Base-by-base conservation (phyloP, 2,113 vertebrate genomes). In the Gopherus evgoodei region DNA sequence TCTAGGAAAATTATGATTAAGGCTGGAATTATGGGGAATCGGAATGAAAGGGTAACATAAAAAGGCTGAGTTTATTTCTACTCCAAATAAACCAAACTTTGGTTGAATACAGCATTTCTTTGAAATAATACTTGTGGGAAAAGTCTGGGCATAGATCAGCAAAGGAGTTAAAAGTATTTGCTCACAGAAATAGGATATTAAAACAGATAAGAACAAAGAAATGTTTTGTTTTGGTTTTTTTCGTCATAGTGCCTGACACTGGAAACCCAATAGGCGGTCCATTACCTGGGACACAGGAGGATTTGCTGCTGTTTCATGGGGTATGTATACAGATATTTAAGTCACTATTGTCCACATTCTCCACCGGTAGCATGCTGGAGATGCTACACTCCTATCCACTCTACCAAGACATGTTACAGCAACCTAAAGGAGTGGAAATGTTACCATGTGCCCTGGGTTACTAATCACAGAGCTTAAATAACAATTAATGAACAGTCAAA, bases 1-100 rank as follows among this genome's bases (percentile, higher is more conserved):
- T 21, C 69, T 53, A 72, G 81, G 76, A 85, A 92, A 96, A 95
- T 83, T 7, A 81, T 52, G 93, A 81, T 91, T 89, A 89, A 59
- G 72, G 84, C 29, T 86, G 83, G 76, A 79, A 90, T 93, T 0
- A 13, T 31, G 65, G 52, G 76, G 86, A 88, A 53, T 38, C 29
- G 52, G 6, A 76, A 53, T n/a, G 19, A 38, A 69, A 57, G 50
- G 59, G 22, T 31, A 84, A 8, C 19, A 52, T 80, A 22, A 93
- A 7, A 6, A 1, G 16, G 3, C 57, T 2, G 35, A 10, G 1
- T 6, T 53, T 14, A 49, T 35, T 42, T 56, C 4, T 9, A 0
- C 31, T 76, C 57, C 76, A 57, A 24, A 7, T 2, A 14, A 50
- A 42, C 1, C 4, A 1, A 75, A 3, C 52, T 35, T 4, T 5